Base-by-base conservation (phyloP, 2,113 vertebrate genomes). In the Lontra canadensis region DNA sequence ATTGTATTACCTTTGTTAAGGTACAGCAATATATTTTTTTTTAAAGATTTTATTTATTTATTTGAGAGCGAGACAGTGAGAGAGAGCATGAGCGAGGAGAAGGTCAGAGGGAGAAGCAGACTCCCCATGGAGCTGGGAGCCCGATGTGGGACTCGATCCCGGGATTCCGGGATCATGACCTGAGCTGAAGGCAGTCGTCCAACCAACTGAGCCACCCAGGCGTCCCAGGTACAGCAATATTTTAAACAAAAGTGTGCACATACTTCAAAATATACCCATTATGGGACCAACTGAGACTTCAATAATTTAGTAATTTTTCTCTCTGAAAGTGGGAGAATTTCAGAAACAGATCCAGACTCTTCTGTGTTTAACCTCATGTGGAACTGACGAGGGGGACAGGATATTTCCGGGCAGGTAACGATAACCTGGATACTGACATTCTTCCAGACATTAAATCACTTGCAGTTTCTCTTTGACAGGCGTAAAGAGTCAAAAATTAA, bases 401-500 rank as follows among this genome's bases (percentile, higher is more conserved):
- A 36, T 39, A 42, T 73, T 88, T 85, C 29, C 81, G 79, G n/a
- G 25, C 59, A 81, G 80, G 23, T n/a, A 63, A 47, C 34, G 39
- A 61, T 31, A 86, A 81, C 42, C 39, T 4, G 42, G 34, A 73
- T 59, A 14, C 26, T 82, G 74, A 82, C 47, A 71, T 86, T 93
- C 57, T 52, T 94, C 74, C 20, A 96, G 69, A 94, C 73, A 29
- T 78, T 67, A 88, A 96, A 65, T 65, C 59, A 74, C 69, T 91
- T 63, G 61, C 65, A 74, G 34, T 92, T 76, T 65, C 83, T 36
- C 59, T 96, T 71, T 94, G 96, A 90, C 88, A 83, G 67, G 69
- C 88, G 87, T 36, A 90, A 61, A 97, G 63, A 17, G 52, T 74
- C 31, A 49, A 55, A 95, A 97, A 88, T 97, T 92, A 97, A 94